phyloP scores from a whole-genome alignment of 1,140 invertebrate species.

The Aphelinus atriplicis region DNA sequence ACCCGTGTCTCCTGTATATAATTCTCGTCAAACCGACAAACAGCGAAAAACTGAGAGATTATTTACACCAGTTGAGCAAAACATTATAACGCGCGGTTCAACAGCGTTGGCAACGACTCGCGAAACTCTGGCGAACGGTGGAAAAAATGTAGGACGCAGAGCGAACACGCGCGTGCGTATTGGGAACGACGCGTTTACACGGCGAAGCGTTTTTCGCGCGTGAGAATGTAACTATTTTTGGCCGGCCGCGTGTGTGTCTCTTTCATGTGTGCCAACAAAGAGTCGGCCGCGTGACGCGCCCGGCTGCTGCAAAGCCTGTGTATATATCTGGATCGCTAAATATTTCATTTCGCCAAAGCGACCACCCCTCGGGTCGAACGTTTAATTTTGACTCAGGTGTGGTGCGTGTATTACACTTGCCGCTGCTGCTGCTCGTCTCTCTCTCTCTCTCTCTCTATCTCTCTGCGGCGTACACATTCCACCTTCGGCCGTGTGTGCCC shows the following conservation, averaged over 20 bases:
- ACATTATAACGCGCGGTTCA: too few relatives aligned
- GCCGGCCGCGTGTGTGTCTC: constrained; percentile 4
- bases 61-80: too few relatives aligned
- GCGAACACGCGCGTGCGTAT: too few relatives aligned
- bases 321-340: constrained; percentile 54
- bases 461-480: constrained; percentile 27
- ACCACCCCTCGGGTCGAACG: constrained; percentile 46
- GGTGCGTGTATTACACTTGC: neutral
- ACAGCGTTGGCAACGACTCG: too few relatives aligned
- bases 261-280: constrained; percentile 23
- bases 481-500: constrained; percentile 1
- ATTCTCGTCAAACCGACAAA: too few relatives aligned
- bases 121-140: too few relatives aligned
- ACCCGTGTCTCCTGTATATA: too few relatives aligned
- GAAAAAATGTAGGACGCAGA: too few relatives aligned
- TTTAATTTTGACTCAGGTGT: constrained; percentile 63
- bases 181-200: too few relatives aligned
- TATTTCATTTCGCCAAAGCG: constrained; percentile 57
- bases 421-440: too few relatives aligned
- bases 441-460: neutral
- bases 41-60: too few relatives aligned
- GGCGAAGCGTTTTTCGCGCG: constrained; percentile 35
- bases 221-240: constrained; percentile 16
- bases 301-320: neutral
- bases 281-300: constrained; percentile 4